Evolutionary conservation across 2,113 vertebrate species (phyloP).

Genomic region (Hemichromis elongatus): DNA sequence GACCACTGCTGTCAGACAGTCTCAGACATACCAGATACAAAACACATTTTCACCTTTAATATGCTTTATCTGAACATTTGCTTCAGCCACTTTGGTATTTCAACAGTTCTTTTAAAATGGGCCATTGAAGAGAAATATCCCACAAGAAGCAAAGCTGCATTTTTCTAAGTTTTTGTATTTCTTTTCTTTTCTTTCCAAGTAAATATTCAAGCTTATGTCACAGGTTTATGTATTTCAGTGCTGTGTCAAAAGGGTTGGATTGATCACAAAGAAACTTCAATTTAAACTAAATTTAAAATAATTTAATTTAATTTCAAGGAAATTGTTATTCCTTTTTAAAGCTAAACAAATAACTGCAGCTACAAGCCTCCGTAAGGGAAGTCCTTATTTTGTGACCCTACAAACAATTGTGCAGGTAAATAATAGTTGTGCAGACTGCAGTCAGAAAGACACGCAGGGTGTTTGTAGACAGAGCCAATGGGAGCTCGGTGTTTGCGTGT

Average conservation of each 20-base stretch:
- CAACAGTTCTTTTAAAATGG: not conserved
- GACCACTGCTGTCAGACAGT: not conserved
- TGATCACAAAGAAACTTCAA: not conserved
- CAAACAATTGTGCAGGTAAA: not conserved
- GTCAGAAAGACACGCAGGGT: not conserved
- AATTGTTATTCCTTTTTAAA: too few species aligned
- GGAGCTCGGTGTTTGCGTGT: not conserved
- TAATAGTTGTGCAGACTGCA: not conserved
- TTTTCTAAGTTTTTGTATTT: not conserved
- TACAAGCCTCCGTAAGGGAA: not conserved
- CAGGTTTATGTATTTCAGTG: not conserved
- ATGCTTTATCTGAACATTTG: too few species aligned
- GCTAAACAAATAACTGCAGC: not conserved
- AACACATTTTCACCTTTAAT: not conserved
- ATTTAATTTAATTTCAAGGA: too few species aligned
- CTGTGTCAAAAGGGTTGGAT: not conserved
- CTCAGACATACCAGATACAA: not conserved
- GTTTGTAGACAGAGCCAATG: conserved; percentile 1
- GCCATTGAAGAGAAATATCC: not conserved
- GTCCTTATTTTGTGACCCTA: not conserved
- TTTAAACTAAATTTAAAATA: not conserved
- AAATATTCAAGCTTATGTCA: not conserved
- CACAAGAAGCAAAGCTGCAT: not conserved
- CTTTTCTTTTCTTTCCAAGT: not conserved
- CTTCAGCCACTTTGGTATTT: not conserved